Evolutionary conservation across 1,140 invertebrate genomes (phyloP).

Genomic region (silkworm (Bombyx mori)): DNA sequence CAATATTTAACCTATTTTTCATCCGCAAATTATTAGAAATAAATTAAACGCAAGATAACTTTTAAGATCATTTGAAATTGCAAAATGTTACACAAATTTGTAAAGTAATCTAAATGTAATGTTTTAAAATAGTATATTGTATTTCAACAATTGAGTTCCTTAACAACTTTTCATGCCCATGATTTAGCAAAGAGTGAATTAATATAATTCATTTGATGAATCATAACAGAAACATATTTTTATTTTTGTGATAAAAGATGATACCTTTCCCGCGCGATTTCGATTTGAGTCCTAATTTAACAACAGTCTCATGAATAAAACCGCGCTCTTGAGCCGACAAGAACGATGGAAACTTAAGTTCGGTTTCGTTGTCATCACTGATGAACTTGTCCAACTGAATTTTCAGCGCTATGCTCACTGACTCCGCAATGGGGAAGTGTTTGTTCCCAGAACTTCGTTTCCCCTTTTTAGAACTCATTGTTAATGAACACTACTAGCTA

Average conservation of each 20-base stretch:
- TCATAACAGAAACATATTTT: not conserved
- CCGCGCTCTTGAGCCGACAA: constrained; percentile 82
- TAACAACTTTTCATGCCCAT: too few relatives aligned
- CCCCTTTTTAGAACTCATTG: constrained; percentile 58
- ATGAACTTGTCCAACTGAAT: constrained; percentile 76
- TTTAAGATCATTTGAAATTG: too few relatives aligned
- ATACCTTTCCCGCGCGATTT: constrained; percentile 73
- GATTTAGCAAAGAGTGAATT: too few relatives aligned
- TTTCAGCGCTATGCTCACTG: constrained; percentile 62
- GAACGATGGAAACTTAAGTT: constrained; percentile 80
- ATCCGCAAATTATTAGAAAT: too few relatives aligned
- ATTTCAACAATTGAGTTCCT: too few relatives aligned
- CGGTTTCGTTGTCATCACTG: constrained; percentile 72
- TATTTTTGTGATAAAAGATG: too few relatives aligned
- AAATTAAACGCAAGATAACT: too few relatives aligned
- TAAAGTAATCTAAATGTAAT: too few relatives aligned
- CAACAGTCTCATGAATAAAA: constrained; percentile 81
- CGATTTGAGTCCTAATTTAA: constrained; percentile 78
- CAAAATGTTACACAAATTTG: too few relatives aligned
- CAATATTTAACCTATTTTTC: too few relatives aligned
- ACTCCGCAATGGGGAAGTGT: constrained; percentile 59
- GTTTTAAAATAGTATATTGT: too few relatives aligned
- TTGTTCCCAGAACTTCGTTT: constrained; percentile 47
- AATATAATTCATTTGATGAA: too few relatives aligned
- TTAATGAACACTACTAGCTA: constrained; percentile 3